phyloP scores from a whole-genome alignment of 2,797 vertebrate species.

The Cyprinella venusta region DNA sequence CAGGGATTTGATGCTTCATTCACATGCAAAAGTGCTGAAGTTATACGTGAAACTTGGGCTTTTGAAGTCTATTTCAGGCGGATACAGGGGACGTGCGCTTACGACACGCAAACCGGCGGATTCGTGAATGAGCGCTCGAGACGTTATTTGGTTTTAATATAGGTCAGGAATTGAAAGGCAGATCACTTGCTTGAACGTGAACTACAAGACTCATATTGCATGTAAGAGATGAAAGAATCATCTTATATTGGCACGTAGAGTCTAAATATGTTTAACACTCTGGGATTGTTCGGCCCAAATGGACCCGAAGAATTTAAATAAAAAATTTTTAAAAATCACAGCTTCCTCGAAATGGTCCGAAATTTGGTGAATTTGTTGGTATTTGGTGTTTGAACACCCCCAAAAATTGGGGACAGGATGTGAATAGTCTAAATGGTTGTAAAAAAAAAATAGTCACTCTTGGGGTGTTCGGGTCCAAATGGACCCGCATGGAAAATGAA shows the following conservation, averaged over 20 bases:
- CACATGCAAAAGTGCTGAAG: constrained; percentile 30
- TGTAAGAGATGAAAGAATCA: neutral
- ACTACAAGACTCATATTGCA: neutral
- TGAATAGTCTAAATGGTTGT: too few species aligned
- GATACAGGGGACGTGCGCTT: neutral
- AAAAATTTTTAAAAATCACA: too few species aligned
- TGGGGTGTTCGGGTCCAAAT: too few species aligned
- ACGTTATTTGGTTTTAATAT: neutral
- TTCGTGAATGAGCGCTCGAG: neutral
- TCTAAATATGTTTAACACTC: neutral
- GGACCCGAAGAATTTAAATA: too few species aligned
- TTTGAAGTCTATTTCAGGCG: constrained; percentile 45
- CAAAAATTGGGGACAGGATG: too few species aligned
- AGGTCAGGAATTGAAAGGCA: constrained; percentile 14
- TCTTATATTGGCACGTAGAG: neutral
- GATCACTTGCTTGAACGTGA: neutral
- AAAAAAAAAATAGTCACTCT: too few species aligned
- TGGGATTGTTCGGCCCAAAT: too few species aligned
- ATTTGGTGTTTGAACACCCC: too few species aligned
- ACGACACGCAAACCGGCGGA: neutral
- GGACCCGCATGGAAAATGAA: too few species aligned
- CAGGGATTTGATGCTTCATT: constrained; percentile 19
- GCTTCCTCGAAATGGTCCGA: too few species aligned
- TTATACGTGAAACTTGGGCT: neutral
- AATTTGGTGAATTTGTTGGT: too few species aligned